Evolutionary conservation across 2,797 vertebrate genomes (phyloP).

Genomic region (Anableps anableps): DNA sequence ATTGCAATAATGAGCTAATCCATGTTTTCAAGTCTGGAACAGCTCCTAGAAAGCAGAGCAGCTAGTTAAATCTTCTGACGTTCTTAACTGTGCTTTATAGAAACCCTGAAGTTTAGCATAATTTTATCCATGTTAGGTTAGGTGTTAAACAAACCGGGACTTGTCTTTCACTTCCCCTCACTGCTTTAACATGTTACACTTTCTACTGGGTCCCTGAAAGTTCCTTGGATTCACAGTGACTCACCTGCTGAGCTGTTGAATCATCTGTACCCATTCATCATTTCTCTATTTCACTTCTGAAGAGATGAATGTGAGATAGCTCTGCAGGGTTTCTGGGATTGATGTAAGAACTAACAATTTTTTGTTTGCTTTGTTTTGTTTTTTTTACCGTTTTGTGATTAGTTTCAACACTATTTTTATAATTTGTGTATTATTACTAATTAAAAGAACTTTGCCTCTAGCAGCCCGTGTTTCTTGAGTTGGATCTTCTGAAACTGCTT

Average conservation of each 20-base stretch:
- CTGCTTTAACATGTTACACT: neutral
- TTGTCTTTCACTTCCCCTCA: neutral
- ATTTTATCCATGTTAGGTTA: neutral
- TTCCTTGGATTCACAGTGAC: neutral
- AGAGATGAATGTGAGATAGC: neutral
- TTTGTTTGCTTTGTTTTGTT: neutral
- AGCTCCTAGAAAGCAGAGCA: neutral
- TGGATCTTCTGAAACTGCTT: neutral
- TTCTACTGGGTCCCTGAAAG: neutral
- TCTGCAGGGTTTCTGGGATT: neutral
- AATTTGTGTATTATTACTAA: neutral
- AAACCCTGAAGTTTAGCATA: neutral
- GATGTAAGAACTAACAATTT: neutral
- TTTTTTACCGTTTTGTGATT: neutral
- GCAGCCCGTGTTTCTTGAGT: neutral
- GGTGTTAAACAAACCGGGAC: neutral
- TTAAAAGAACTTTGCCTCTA: neutral
- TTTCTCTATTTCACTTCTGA: neutral
- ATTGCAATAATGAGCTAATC: neutral
- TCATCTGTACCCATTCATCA: neutral
- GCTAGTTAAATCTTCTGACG: neutral
- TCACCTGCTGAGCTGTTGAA: neutral
- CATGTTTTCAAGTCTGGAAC: neutral
- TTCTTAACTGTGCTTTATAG: neutral
- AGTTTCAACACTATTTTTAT: neutral